phyloP scores from a whole-genome alignment of 2,888 invertebrate genomes.

The Dicyrtoma fusca region DNA sequence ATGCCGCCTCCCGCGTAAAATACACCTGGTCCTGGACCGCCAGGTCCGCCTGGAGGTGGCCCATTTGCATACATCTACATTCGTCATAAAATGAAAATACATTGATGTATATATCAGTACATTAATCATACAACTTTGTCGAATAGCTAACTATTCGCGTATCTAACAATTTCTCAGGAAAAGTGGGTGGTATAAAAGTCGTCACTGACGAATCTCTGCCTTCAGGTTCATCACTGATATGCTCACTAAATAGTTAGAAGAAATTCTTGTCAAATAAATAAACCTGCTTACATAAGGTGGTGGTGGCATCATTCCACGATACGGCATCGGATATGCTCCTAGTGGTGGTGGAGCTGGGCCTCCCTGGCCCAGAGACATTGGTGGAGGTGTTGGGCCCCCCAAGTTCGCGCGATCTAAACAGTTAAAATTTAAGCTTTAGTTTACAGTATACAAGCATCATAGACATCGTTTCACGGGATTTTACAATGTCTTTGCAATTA shows the following conservation, averaged over 20 bases:
- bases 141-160: too few species aligned
- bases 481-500: too few species aligned
- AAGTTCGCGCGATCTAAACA: slow-evolving; percentile 47
- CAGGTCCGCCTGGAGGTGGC: slow-evolving; percentile 32
- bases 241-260: neutral
- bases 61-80: slow-evolving; percentile 35
- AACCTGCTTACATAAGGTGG: slow-evolving; percentile 48
- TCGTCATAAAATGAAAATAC: too few species aligned
- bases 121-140: too few species aligned
- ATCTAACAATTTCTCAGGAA: slow-evolving; percentile 16
- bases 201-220: slow-evolving; percentile 16
- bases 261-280: too few species aligned
- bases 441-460: too few species aligned
- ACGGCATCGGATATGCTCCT: slow-evolving; percentile 53
- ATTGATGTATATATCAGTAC: too few species aligned
- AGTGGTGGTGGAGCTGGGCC: slow-evolving; percentile 54
- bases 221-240: slow-evolving; percentile 10
- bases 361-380: slow-evolving; percentile 56
- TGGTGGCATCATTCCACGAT: slow-evolving; percentile 47
- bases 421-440: neutral
- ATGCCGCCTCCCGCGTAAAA: slow-evolving; percentile 49
- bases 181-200: slow-evolving; percentile 37
- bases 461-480: too few species aligned
- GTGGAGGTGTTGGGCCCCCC: slow-evolving; percentile 56
- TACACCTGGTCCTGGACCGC: slow-evolving; percentile 38